These are phyloP conservation scores for Zoanthus gigantus DNA, from an alignment of 92 coral and sea anemone genomes.

Conservation along the genomic window DNA sequence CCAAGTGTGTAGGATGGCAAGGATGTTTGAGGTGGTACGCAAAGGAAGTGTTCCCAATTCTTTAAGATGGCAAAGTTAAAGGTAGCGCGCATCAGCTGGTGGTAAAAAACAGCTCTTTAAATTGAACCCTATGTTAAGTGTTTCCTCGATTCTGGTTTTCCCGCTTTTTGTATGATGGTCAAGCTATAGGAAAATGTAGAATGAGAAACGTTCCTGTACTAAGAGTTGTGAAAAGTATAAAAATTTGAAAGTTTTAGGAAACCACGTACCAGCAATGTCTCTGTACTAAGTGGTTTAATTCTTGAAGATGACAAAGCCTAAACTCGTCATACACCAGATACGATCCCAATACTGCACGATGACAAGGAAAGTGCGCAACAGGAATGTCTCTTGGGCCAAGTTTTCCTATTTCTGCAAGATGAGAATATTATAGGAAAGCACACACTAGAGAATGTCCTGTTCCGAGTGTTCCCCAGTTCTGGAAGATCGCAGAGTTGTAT, in stretches of 20 bases:
- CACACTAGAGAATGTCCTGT: not conserved
- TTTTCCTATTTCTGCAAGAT: conserved; percentile 72
- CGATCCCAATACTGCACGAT: conserved; percentile 54
- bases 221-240: not conserved
- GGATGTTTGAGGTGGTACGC: too few relatives aligned
- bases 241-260: not conserved
- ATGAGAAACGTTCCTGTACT: not conserved
- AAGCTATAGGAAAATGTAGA: conserved; percentile 66
- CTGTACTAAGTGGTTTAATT: conserved; percentile 72
- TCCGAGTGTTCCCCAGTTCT: conserved; percentile 1
- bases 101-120: too few relatives aligned
- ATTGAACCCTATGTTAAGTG: too few relatives aligned
- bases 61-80: too few relatives aligned
- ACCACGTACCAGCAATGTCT: conserved; percentile 80
- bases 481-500: not conserved
- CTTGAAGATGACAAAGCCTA: conserved; percentile 70
- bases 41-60: too few relatives aligned
- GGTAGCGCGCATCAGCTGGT: too few relatives aligned
- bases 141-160: too few relatives aligned
- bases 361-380: not conserved
- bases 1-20: too few relatives aligned
- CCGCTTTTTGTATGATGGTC: too few relatives aligned
- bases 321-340: conserved; percentile 66
- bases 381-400: not conserved
- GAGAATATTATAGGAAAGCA: conserved; percentile 84